Conservation (phyloP, 2,888 invertebrate species). For the Therioaphis trifolii region DNA sequence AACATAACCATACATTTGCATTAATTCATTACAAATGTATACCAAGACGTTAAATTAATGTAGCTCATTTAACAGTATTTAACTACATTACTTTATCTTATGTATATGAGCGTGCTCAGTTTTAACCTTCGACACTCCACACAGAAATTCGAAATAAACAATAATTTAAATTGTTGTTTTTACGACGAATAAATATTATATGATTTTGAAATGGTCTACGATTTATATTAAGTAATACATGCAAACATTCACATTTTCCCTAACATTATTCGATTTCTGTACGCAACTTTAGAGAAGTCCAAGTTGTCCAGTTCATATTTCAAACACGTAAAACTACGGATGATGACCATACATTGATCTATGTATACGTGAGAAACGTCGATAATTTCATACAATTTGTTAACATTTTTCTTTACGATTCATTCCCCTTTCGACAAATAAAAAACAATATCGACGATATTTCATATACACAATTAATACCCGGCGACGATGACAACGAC, state of each 20-base stretch:
- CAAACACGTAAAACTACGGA: not conserved
- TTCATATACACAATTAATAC: too few relatives aligned
- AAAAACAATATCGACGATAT: too few relatives aligned
- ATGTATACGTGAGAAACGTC: too few relatives aligned
- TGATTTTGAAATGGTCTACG: not conserved
- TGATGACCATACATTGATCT: too few relatives aligned
- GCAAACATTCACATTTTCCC: not conserved
- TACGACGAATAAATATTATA: not conserved
- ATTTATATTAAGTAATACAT: not conserved
- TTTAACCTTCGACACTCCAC: not conserved
- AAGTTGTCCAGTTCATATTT: not conserved
- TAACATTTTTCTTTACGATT: too few relatives aligned
- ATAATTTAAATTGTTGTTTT: not conserved
- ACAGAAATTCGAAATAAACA: not conserved
- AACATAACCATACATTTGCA: not conserved
- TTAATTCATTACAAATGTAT: not conserved
- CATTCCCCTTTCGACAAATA: too few relatives aligned
- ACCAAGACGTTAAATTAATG: too few relatives aligned
- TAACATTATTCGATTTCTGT: too few relatives aligned
- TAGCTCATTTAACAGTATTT: too few relatives aligned
- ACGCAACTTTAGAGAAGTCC: not conserved
- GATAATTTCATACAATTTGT: too few relatives aligned
- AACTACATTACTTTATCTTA: not conserved
- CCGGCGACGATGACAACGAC: too few relatives aligned
- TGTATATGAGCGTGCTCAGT: not conserved